Conservation (phyloP, 92 coral and sea anemone species). For the Porites divaricata region DNA sequence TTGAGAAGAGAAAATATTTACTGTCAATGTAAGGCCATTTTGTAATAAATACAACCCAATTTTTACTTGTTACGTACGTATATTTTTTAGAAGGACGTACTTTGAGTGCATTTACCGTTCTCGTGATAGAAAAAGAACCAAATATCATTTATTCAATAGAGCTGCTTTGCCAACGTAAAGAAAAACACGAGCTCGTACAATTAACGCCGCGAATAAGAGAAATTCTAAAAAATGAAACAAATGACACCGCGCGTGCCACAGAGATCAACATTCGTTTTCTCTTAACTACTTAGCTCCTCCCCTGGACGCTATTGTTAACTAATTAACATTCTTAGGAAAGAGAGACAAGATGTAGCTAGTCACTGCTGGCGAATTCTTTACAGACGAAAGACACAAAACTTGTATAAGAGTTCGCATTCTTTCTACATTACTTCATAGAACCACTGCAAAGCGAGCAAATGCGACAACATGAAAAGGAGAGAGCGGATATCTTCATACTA, state of each 20-base stretch:
- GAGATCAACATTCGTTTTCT: conserved; percentile 17
- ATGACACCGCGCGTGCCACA: not conserved
- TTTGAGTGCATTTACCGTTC: not conserved
- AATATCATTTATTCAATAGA: too few relatives aligned
- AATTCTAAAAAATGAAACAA: too few relatives aligned
- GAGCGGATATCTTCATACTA: too few relatives aligned
- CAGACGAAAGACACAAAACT: not conserved
- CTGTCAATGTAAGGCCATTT: not conserved
- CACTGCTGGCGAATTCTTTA: too few relatives aligned
- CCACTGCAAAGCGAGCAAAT: too few relatives aligned
- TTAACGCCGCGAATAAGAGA: not conserved
- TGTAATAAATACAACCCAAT: not conserved
- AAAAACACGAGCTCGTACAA: not conserved
- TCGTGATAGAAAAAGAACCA: not conserved
- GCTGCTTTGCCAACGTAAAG: not conserved
- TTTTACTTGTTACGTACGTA: not conserved
- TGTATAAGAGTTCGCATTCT: too few relatives aligned
- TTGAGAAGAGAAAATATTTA: not conserved
- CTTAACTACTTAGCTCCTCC: conserved; percentile 15
- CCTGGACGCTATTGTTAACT: not conserved
- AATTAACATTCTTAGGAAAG: not conserved
- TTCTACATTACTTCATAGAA: too few relatives aligned
- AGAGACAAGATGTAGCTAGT: not conserved
- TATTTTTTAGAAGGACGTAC: not conserved
- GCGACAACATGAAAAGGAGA: too few relatives aligned